Conservation (phyloP, 2,888 invertebrate genomes). For the Drosophila siamana region DNA sequence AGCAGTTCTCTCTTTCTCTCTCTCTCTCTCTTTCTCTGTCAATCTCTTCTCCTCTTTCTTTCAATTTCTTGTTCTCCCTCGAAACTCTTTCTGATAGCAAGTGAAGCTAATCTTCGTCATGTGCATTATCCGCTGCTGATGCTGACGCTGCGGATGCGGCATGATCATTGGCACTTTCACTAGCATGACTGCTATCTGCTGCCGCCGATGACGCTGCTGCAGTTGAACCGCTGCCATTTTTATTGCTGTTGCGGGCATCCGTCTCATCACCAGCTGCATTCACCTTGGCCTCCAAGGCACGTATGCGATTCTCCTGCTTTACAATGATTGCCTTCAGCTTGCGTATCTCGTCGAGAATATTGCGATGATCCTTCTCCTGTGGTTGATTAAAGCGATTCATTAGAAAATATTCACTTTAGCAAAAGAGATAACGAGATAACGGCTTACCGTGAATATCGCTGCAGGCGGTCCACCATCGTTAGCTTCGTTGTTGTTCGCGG, state of each 20-base stretch:
- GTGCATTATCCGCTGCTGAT: constrained; percentile 49
- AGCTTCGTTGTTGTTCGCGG: constrained; percentile 80
- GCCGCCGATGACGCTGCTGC: constrained; percentile 56
- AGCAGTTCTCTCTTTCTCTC: constrained; percentile 36
- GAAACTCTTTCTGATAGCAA: not conserved
- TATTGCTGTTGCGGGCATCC: constrained; percentile 71
- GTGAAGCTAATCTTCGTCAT: constrained; percentile 63
- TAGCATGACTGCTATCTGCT: constrained; percentile 68
- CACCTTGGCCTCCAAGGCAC: constrained; percentile 84
- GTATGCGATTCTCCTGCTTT: constrained; percentile 92
- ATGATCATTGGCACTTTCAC: constrained; percentile 78
- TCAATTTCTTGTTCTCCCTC: constrained; percentile 20
- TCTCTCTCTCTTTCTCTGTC: constrained; percentile 6
- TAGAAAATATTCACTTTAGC: constrained; percentile 4
- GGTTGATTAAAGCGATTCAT: not conserved
- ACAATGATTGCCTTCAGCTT: constrained; percentile 97
- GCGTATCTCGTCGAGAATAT: constrained; percentile 94
- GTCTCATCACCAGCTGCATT: constrained; percentile 81
- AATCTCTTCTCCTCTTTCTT: constrained; percentile 6
- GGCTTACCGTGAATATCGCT: constrained; percentile 84
- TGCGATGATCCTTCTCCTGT: constrained; percentile 89
- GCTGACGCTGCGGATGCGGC: constrained; percentile 57
- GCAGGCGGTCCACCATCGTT: constrained; percentile 57
- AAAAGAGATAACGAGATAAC: too few relatives aligned
- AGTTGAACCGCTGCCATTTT: constrained; percentile 58